Conservation (phyloP, 2,113 vertebrate species). For the Python bivittatus region DNA sequence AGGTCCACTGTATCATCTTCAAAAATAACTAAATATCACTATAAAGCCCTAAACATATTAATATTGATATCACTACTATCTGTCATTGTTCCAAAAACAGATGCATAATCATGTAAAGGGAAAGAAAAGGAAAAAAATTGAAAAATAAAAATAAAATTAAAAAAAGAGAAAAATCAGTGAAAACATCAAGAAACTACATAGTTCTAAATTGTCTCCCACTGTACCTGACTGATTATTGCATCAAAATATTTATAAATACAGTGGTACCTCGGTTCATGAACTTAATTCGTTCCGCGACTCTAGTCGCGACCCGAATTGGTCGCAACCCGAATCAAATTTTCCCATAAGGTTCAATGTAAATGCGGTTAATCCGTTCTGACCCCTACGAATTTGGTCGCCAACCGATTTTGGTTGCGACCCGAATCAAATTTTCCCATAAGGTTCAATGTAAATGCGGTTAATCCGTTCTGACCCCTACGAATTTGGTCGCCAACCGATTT, state of each 20-base stretch:
- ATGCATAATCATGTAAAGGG: background rate
- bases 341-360: no score
- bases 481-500: no score
- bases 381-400: no score
- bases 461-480: no score
- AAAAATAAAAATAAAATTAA: background rate
- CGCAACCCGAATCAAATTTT: no score
- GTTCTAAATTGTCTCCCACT: background rate
- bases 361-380: no score
- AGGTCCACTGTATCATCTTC: background rate
- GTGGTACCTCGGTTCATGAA: no score
- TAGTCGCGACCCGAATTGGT: no score
- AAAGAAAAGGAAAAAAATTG: background rate
- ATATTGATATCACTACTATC: background rate
- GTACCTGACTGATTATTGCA: background rate
- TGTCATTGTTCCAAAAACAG: background rate
- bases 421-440: no score
- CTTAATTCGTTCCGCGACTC: no score
- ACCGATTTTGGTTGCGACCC: no score
- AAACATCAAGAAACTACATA: background rate
- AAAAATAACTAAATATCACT: background rate
- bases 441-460: no score
- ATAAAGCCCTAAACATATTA: background rate
- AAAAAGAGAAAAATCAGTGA: background rate
- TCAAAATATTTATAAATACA: background rate